Base-by-base conservation (phyloP, 1,140 invertebrate genomes). In the Papilio aristodemus region DNA sequence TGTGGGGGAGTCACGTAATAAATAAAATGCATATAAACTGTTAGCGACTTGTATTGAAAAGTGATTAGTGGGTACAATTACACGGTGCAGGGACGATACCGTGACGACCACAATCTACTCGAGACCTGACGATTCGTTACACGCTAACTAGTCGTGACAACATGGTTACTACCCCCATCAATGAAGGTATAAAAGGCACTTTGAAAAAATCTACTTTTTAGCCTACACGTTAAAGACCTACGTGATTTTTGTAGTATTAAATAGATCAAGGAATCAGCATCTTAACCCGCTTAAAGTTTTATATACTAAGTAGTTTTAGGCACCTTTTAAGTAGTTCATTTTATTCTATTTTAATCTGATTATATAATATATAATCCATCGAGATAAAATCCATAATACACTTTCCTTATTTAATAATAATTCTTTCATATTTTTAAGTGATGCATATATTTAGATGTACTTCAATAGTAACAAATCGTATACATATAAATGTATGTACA, bases 141-240 rank as follows among this genome's bases (percentile, higher is more conserved):
- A 66, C 70, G 59, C 68, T 79, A 81, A 85, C 80, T 70, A 83
- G 76, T 69, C 78, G 75, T 83, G 50, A 68, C 70, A 68, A 27
- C 64, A 71, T 73, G 73, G 54, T 68, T 72, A 71, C 41, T 73
- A 73, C n/a, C 71, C 77, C 76, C 77, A 77, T 66, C 76, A 79
- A 54, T 54, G 11, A 54, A 54, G 46, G 11, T 22, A 54, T 54
- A 22, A 54, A 54, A 32, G n/a, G n/a, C n/a, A n/a, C n/a, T n/a
- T n/a, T n/a, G n/a, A n/a, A n/a, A n/a, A n/a, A n/a, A n/a, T n/a
- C n/a, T n/a, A n/a, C n/a, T n/a, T n/a, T n/a, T n/a, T n/a, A n/a
- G n/a, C n/a, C n/a, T n/a, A n/a, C n/a, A n/a, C n/a, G n/a, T n/a
- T n/a, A n/a, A n/a, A n/a, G n/a, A n/a, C n/a, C n/a, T n/a, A n/a